These are phyloP conservation scores for Tolypeutes matacus DNA, from an alignment of 2,797 vertebrate species.

Conservation along the genomic window DNA sequence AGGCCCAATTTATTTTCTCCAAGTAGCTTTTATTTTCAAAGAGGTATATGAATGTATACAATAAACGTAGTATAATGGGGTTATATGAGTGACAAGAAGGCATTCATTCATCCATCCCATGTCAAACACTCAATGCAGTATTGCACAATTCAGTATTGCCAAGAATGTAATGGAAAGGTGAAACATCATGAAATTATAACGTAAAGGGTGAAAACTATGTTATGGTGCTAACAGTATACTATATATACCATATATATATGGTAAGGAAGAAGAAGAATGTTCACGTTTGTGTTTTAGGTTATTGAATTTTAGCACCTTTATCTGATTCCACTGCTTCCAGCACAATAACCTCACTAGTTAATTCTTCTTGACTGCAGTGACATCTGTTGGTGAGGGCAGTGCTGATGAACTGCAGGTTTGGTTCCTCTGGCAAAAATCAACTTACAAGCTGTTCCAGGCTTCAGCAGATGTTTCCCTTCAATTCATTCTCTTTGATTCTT, in stretches of 20 bases:
- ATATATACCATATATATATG: slow-evolving; percentile 38
- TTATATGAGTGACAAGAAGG: background rate
- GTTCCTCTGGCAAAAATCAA: slow-evolving; percentile 37
- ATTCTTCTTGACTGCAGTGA: slow-evolving; percentile 81
- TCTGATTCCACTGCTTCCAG: slow-evolving; percentile 5
- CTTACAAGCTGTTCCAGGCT: slow-evolving; percentile 29
- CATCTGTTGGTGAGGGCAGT: slow-evolving; percentile 80
- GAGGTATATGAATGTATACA: background rate
- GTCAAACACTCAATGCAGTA: background rate
- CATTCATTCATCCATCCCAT: background rate
- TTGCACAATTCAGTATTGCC: background rate
- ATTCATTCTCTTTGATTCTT: slow-evolving; percentile 55
- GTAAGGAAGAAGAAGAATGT: slow-evolving; percentile 4
- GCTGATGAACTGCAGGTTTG: slow-evolving; percentile 1
- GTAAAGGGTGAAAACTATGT: background rate
- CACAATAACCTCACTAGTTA: slow-evolving; percentile 65
- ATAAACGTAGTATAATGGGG: accelerated
- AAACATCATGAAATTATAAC: background rate
- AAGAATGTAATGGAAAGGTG: background rate
- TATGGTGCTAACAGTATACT: background rate
- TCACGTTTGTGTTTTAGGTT: slow-evolving; percentile 20
- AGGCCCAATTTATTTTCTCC: background rate
- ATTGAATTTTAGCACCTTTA: slow-evolving; percentile 63
- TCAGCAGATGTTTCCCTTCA: slow-evolving; percentile 63
- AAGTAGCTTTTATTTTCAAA: background rate